Evolutionary conservation across 2,888 invertebrate genomes (phyloP).

Genomic region (Sphaerophoria taeniata): DNA sequence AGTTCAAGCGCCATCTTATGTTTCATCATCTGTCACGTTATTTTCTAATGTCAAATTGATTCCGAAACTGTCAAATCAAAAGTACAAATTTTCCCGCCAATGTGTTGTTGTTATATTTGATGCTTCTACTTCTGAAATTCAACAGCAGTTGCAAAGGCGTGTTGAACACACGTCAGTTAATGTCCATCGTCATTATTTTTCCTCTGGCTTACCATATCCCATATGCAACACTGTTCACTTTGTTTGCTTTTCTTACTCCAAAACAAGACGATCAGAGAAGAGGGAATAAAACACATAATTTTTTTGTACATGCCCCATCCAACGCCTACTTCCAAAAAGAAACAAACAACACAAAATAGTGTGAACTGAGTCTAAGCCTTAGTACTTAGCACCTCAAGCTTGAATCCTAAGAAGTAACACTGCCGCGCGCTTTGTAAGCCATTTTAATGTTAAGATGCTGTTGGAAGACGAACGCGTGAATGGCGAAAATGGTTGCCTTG

Average conservation of each 20-base stretch:
- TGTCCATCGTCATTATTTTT: slow-evolving; percentile 12
- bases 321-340: slow-evolving; percentile 52
- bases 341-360: slow-evolving; percentile 38
- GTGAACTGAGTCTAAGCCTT: slow-evolving; percentile 49
- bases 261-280: slow-evolving; percentile 33
- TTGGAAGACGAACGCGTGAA: slow-evolving; percentile 49
- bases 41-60: too few species aligned
- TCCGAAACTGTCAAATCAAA: too few species aligned
- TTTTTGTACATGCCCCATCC: slow-evolving; percentile 42
- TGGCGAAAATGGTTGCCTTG: slow-evolving; percentile 47
- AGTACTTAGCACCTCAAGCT: slow-evolving; percentile 55
- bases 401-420: slow-evolving; percentile 31
- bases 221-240: slow-evolving; percentile 28
- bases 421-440: slow-evolving; percentile 50
- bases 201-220: slow-evolving; percentile 32
- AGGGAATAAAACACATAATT: slow-evolving; percentile 1
- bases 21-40: too few species aligned
- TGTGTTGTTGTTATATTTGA: slow-evolving; percentile 6
- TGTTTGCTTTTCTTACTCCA: neutral
- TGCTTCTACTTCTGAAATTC: slow-evolving; percentile 28
- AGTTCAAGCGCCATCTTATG: too few species aligned
- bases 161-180: slow-evolving; percentile 38
- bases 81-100: neutral
- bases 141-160: slow-evolving; percentile 46
- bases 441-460: slow-evolving; percentile 40